These are phyloP conservation scores for Anseranas semipalmata DNA, from an alignment of 2,113 vertebrate genomes.

Conservation along the genomic window DNA sequence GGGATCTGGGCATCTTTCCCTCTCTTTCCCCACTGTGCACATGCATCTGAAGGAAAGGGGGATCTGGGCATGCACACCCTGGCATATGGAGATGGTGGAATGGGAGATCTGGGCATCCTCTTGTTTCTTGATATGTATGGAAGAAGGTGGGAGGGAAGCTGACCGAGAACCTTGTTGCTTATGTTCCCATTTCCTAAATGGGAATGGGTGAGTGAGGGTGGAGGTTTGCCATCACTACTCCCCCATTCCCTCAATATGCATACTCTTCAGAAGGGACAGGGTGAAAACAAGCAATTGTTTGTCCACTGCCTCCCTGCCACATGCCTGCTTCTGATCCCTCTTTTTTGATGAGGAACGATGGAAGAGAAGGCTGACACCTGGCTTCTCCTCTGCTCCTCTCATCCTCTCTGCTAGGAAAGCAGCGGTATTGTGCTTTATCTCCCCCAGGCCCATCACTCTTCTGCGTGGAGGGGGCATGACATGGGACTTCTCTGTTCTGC, in stretches of 20 bases:
- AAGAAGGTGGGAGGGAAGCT: background rate
- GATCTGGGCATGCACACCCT: background rate
- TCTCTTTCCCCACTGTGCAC: rapidly evolving
- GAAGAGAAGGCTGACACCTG: background rate
- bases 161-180: background rate
- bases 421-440: background rate
- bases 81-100: background rate
- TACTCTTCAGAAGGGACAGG: background rate
- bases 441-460: background rate
- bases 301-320: rapidly evolving
- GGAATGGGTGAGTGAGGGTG: background rate
- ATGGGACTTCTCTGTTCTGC: background rate
- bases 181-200: background rate
- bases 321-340: background rate
- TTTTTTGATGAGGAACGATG: background rate
- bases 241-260: rapidly evolving
- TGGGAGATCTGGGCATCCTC: background rate
- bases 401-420: background rate
- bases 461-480: background rate
- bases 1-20: background rate
- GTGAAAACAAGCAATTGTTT: background rate
- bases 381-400: background rate
- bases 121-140: background rate
- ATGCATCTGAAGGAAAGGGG: background rate
- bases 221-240: background rate